Conservation (phyloP, 2,888 invertebrate species). For the Parnassius apollo region DNA sequence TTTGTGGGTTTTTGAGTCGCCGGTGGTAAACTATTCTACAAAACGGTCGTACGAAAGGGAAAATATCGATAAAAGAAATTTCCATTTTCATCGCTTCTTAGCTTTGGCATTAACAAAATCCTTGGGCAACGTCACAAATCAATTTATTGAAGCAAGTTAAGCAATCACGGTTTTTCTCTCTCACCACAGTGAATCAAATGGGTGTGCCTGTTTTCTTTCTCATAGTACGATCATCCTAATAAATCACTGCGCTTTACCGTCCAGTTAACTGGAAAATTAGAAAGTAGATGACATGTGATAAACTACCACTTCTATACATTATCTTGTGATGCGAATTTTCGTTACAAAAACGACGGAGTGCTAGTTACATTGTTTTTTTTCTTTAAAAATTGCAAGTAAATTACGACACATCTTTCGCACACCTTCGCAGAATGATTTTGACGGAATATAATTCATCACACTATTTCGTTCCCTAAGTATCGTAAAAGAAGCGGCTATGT, state of each 20-base stretch:
- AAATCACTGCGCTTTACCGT: constrained; percentile 75
- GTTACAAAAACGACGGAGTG: not conserved
- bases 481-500: too few species aligned
- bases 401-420: too few species aligned
- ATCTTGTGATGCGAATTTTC: not conserved
- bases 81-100: too few species aligned
- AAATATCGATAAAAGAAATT: too few species aligned
- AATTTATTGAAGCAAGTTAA: not conserved
- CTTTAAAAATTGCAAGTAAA: too few species aligned
- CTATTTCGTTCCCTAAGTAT: too few species aligned
- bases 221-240: constrained; percentile 33
- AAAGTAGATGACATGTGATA: constrained; percentile 55
- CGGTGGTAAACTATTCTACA: too few species aligned
- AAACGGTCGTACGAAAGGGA: too few species aligned
- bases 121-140: not conserved
- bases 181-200: not conserved
- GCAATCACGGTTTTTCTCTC: constrained; percentile 1
- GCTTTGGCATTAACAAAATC: not conserved
- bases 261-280: constrained; percentile 77
- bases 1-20: too few species aligned
- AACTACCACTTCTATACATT: constrained; percentile 8
- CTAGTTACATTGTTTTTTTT: too few species aligned
- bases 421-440: too few species aligned
- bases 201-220: not conserved
- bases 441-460: too few species aligned